Base-by-base conservation (phyloP, 2,113 vertebrate species). In the Leuciscus idus region DNA sequence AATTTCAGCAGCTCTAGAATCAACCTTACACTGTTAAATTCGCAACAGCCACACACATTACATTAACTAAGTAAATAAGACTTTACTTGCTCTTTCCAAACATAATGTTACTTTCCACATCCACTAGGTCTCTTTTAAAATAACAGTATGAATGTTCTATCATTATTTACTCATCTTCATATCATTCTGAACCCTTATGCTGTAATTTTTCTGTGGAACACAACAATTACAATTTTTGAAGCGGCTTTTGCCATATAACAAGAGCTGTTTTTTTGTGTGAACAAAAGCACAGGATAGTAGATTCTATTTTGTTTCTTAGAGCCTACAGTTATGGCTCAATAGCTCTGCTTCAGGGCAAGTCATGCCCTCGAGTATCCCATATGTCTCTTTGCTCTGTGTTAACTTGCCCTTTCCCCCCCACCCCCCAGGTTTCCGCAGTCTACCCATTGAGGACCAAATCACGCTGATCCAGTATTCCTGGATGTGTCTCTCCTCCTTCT, bases 381-480 rank as follows among this genome's bases (percentile, higher is more conserved):
- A 33, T 86, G 39, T 48, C 52, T 77, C 70, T 77, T 33, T 59
- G 59, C 74, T 83, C 48, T 77, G 70, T 61, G 36, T 74, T 61
- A 50, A 52, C 28, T 33, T 68, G 26, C 28, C n/a, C 39, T 50
- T 46, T 15, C 84, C 92, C 39, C 12, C 83, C 26, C 87, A 33
- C 91, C 61, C 91, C 61, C 84, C 92, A 99, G 98, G 98, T 94
- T 99, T 99, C 94, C 96, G 97, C 92, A 95, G 96, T 91, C 95
- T 99, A 96, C 98, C 97, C 93, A 98, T 99, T 15, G 98, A 99
- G 96, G 98, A 99, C 97, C 98, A 99, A 96, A 99, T 99, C 94
- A 99, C 97, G 91, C 96, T 99, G 95, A 99, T 99, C 95, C 98
- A 99, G 96, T 99, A 99, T 95, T 99, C 98, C 39, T 99, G 98